Conservation (phyloP, 2,888 invertebrate species). For the Nymphalis urticae region DNA sequence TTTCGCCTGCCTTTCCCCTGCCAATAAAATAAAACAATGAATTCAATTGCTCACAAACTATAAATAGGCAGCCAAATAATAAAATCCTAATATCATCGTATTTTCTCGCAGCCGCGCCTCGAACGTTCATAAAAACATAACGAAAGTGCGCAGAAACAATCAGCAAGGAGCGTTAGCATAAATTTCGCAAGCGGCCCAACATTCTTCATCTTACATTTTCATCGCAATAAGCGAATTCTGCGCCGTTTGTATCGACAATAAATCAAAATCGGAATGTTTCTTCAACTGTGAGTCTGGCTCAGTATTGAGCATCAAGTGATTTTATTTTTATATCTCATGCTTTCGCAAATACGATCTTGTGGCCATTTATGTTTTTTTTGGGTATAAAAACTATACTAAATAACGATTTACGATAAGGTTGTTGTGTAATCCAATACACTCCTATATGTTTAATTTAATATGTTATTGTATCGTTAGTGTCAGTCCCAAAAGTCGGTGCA, state of each 20-base stretch:
- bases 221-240: conserved; percentile 40
- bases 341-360: no score
- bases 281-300: background rate
- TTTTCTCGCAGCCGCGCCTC: background rate
- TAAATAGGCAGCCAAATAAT: background rate
- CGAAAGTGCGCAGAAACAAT: conserved; percentile 42
- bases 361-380: no score
- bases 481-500: no score
- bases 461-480: no score
- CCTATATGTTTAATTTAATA: no score
- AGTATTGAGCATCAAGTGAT: background rate
- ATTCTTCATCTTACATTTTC: conserved; percentile 47
- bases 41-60: background rate
- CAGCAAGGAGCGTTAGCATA: conserved; percentile 49
- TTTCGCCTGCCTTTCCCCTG: no score
- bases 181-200: conserved; percentile 40
- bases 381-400: no score
- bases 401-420: no score
- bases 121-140: conserved; percentile 32
- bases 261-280: conserved; percentile 37
- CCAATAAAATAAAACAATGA: no score
- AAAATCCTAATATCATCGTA: background rate
- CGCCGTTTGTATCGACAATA: conserved; percentile 38
- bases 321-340: background rate
- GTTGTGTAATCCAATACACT: no score